Base-by-base conservation (phyloP, 2,888 invertebrate genomes). In the Lumbricus terrestris region DNA sequence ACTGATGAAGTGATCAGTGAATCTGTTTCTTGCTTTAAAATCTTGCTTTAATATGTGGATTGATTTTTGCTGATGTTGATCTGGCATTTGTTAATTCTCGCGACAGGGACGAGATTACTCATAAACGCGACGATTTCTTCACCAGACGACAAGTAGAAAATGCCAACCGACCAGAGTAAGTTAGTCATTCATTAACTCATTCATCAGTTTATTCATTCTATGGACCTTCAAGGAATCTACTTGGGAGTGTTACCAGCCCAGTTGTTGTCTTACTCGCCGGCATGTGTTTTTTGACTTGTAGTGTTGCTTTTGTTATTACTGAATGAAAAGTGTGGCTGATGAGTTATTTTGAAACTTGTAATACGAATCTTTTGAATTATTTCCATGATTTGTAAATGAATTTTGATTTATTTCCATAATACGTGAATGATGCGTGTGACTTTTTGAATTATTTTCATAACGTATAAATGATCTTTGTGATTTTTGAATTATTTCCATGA, bases 41-140 rank as follows among this genome's bases (percentile, higher is more conserved):
- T n/a, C 69, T 69, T n/a, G 8, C 69, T n/a, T 6, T 69, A 8
- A 2, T 69, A n/a, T n/a, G n/a, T 69, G 69, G n/a, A n/a, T n/a
- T 69, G 69, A n/a, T 69, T 69, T 69, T 69, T 69, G n/a, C n/a
- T 69, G 69, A 69, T 11, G 8, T 16, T 69, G n/a, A 0, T n/a
- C 29, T n/a, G n/a, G 29, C 40, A 69, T 37, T 88, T 90, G 15
- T 35, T 88, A n/a, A 90, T 83, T 34, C 38, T n/a, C 38, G 82
- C 88, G 35, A 16, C 89, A 92, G 92, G 88, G 91, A 91, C 23
- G 92, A 92, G 20, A 91, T 92, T 37, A 88, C 54, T 34, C 85
- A 69, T 85, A 97, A 97, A 93, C 97, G 96, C 92, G 97, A 97
- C 91, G 96, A 96, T 34, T 97, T 97, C 94, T 97, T 97, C 93